Evolutionary conservation across 2,888 invertebrate species (phyloP), one percentile per base, ranked within the genome.

Genomic region (Lydus trimaculatus): DNA sequence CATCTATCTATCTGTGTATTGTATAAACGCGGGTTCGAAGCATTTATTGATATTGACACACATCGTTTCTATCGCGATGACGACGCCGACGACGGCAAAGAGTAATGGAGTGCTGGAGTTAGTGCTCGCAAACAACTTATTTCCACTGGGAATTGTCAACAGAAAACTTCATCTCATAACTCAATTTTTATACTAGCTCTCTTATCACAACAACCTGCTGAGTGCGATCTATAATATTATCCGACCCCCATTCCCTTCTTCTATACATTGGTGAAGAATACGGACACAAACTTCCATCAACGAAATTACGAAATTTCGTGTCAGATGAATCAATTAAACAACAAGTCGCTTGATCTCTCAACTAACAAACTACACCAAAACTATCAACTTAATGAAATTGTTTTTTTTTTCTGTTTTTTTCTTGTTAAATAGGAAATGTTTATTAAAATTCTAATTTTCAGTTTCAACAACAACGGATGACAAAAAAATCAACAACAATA

Each of bases 381-480:
- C n/a, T n/a, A n/a, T n/a, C n/a, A n/a, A n/a, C n/a, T n/a, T n/a
- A n/a, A n/a, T n/a, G n/a, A n/a, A n/a, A n/a, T n/a, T n/a, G n/a
- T n/a, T n/a, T 63, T 20, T 25, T 39, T 33, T 17, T 25, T 43
- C 23, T 31, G 33, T 25, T 5, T 15, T 43, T 23, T 23, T 11
- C 11, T 63, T 17, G 23, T 31, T 15, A 25, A 56, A 63, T 56
- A 9, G 7, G 15, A 28, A 15, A 48, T 20, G 20, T 39, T 48
- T n/a, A 43, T 36, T 15, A 17, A 48, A 20, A 48, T 52, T 20
- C 9, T 52, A 17, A 17, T 66, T 84, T 84, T 58, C 83, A 85
- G 85, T 85, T 48, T 80, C 84, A 59, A 78, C 77, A 58, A 81
- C 83, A 58, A 81, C 82, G 75, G 89, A 89, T 76, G 89, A 89